Conservation (phyloP, 2,888 invertebrate genomes). For the Orchestes rusci region DNA sequence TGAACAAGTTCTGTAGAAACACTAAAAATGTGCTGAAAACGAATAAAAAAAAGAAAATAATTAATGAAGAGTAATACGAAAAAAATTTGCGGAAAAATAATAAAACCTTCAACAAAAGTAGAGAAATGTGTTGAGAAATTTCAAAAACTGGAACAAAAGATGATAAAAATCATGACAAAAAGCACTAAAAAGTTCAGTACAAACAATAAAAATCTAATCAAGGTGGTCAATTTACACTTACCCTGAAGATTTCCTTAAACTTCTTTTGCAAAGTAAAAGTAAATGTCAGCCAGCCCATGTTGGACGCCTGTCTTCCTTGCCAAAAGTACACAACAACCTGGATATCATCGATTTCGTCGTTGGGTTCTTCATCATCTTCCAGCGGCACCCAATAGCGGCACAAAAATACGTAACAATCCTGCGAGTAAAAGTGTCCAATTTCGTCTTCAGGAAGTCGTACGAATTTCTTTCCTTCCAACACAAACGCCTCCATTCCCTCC, state of each 20-base stretch:
- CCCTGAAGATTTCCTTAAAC: conserved; percentile 80
- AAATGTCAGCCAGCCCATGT: conserved; percentile 99
- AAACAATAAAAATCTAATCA: too few relatives aligned
- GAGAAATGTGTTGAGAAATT: too few relatives aligned
- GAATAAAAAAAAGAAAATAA: too few relatives aligned
- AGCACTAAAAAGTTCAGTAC: too few relatives aligned
- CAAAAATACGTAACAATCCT: conserved; percentile 96
- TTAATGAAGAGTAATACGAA: too few relatives aligned
- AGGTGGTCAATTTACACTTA: too few relatives aligned
- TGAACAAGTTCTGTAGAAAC: too few relatives aligned
- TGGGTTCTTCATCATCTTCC: conserved; percentile 47
- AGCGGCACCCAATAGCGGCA: conserved; percentile 86
- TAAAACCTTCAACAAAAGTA: too few relatives aligned
- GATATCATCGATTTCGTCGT: conserved; percentile 45
- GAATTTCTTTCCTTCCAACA: conserved; percentile 93
- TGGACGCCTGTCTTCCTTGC: conserved; percentile 95
- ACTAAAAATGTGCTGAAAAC: too few relatives aligned
- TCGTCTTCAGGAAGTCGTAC: conserved; percentile 94
- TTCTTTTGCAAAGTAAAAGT: conserved; percentile 93
- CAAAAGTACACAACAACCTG: conserved; percentile 99
- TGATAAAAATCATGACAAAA: too few relatives aligned
- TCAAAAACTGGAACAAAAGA: too few relatives aligned
- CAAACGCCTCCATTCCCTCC: conserved; percentile 96
- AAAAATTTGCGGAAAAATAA: too few relatives aligned
- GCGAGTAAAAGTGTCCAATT: conserved; percentile 83